A percentile compares a stretch with the other conserved stretches of the same genome.
Evolutionary conservation across 2,797 vertebrate genomes (phyloP).

Genomic region (Sus cebifrons): DNA sequence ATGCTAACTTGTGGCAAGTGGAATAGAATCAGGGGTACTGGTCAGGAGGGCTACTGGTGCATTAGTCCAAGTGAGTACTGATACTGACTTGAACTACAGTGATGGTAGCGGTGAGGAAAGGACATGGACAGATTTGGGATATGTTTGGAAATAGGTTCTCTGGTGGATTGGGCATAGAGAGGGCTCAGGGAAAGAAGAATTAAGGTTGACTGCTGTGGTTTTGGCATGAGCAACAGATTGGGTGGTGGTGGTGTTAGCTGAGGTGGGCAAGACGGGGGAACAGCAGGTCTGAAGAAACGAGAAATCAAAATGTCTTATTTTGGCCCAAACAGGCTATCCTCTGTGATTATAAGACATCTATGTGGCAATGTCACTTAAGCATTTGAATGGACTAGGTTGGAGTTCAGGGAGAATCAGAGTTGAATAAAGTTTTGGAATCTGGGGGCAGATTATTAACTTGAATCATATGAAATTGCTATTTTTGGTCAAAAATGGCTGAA

Average conservation of each 20-base stretch:
- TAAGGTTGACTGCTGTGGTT: not conserved
- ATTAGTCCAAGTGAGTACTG: not conserved
- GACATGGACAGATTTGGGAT: not conserved
- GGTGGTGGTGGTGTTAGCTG: not conserved
- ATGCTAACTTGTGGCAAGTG: not conserved
- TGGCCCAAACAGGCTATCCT: not conserved
- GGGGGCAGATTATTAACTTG: not conserved
- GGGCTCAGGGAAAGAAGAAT: not conserved
- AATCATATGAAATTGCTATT: not conserved
- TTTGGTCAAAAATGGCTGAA: conserved; percentile 7
- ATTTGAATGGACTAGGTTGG: conserved; percentile 5
- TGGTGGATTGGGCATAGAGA: not conserved
- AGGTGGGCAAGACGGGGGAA: not conserved
- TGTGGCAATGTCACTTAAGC: not conserved
- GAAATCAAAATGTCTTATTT: conserved; percentile 21
- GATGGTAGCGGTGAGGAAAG: not conserved
- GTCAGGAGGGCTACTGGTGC: not conserved
- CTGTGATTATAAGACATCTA: not conserved
- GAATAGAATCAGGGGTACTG: not conserved
- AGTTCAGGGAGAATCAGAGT: not conserved
- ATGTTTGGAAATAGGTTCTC: not conserved
- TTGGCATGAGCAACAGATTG: not conserved
- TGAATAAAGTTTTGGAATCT: not conserved
- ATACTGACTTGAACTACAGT: not conserved
- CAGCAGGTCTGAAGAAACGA: not conserved